Conservation (phyloP, 2,113 vertebrate species). For the Epinephelus fuscoguttatus region DNA sequence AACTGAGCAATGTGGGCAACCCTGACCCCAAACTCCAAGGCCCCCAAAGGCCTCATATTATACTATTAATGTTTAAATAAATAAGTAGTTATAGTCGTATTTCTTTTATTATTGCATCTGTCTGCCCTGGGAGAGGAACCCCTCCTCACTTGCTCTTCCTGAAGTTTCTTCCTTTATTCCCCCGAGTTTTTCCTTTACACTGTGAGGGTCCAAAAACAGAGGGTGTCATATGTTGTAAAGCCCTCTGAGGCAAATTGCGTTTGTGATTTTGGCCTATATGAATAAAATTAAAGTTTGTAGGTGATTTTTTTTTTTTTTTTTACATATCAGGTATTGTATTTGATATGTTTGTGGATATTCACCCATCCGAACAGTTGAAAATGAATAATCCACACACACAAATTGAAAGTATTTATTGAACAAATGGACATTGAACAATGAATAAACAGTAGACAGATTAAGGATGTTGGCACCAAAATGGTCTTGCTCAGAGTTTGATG, state of each 20-base stretch:
- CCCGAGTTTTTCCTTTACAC: too few relatives aligned
- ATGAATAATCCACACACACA: slow-evolving; percentile 57
- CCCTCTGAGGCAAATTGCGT: too few relatives aligned
- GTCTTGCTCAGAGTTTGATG: slow-evolving; percentile 65
- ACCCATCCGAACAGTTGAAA: slow-evolving; percentile 41
- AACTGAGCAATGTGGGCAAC: not conserved
- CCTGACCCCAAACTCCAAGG: not conserved
- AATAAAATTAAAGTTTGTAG: not conserved
- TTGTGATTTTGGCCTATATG: too few relatives aligned
- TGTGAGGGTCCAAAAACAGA: too few relatives aligned
- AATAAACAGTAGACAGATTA: slow-evolving; percentile 68
- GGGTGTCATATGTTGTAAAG: too few relatives aligned
- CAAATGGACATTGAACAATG: slow-evolving; percentile 78
- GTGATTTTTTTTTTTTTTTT: not conserved
- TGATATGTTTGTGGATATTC: slow-evolving; percentile 31
- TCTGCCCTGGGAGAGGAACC: too few relatives aligned
- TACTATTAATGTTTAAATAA: too few relatives aligned
- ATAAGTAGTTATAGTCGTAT: too few relatives aligned
- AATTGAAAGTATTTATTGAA: slow-evolving; percentile 85
- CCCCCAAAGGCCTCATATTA: not conserved
- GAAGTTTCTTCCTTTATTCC: too few relatives aligned
- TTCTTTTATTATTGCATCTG: too few relatives aligned
- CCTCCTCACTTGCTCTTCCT: too few relatives aligned
- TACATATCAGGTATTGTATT: not conserved
- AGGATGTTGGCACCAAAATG: slow-evolving; percentile 57